A percentile compares a stretch with the other conserved stretches of the same genome.
These are phyloP conservation scores for Bombus confusus DNA, from an alignment of 1,140 invertebrate species.

Conservation along the genomic window DNA sequence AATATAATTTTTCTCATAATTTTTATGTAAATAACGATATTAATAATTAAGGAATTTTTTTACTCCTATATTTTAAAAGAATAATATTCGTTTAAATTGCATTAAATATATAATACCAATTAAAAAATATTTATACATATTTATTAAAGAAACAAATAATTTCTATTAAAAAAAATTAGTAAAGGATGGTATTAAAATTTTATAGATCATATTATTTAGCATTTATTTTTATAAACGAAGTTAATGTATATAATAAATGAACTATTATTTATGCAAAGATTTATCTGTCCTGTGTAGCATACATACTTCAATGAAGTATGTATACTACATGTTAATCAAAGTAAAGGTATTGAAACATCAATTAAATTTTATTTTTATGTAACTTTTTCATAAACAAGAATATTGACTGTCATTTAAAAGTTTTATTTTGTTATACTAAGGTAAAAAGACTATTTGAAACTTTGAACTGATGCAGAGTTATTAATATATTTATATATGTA, in stretches of 20 bases:
- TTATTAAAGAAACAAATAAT: background rate
- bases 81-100: background rate
- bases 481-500: background rate
- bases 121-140: background rate
- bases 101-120: background rate
- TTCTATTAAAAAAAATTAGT: background rate
- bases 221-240: background rate
- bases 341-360: background rate
- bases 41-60: background rate
- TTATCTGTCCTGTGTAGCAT: background rate
- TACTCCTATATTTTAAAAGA: background rate
- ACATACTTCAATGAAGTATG: slow-evolving; percentile 6
- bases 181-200: slow-evolving; percentile 4
- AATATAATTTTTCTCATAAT: background rate
- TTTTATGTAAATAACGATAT: background rate
- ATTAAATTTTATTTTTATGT: slow-evolving; percentile 9
- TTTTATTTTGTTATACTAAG: slow-evolving; percentile 12
- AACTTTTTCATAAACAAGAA: slow-evolving; percentile 10
- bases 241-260: background rate
- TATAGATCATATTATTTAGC: background rate
- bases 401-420: slow-evolving; percentile 12
- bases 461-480: slow-evolving; percentile 1
- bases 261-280: background rate
- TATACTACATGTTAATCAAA: too few relatives aligned
- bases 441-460: background rate